phyloP scores from a whole-genome alignment of 1,140 invertebrate genomes.

The Hetaerina americana region DNA sequence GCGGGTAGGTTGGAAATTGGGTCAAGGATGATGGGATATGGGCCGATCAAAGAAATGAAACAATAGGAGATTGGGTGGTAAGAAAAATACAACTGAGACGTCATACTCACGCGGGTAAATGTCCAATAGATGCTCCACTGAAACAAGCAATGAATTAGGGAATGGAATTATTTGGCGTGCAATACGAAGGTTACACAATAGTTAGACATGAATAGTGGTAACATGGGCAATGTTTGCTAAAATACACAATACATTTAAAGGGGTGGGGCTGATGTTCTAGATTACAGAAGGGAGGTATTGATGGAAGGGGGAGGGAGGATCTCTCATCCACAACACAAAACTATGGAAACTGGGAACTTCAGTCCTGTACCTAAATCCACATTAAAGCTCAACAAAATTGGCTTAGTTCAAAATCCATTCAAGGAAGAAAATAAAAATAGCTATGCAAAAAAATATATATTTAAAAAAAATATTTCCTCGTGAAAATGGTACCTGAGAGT shows the following conservation, averaged over 20 bases:
- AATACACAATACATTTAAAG: neutral
- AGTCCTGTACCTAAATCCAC: neutral
- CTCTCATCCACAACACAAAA: neutral
- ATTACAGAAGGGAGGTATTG: neutral
- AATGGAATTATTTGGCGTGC: neutral
- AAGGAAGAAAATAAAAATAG: no score
- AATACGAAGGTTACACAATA: neutral
- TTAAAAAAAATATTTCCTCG: no score
- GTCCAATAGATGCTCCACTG: conserved; percentile 5
- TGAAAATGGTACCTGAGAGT: no score
- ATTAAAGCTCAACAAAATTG: no score
- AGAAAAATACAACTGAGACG: neutral
- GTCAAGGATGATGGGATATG: neutral
- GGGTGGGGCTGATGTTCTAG: neutral
- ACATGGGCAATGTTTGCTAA: neutral
- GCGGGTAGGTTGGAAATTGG: neutral
- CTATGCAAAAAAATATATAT: no score
- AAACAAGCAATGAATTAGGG: conserved; percentile 2
- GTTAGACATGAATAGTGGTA: neutral
- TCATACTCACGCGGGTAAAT: conserved; percentile 5
- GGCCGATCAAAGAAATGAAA: neutral
- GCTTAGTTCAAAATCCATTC: no score
- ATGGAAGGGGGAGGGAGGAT: neutral
- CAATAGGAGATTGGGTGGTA: neutral
- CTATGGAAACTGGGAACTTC: neutral